A percentile compares a stretch with the other conserved stretches of the same genome.
Conservation (phyloP, 2,113 vertebrate species). For the Sakesphorus luctuosus region DNA sequence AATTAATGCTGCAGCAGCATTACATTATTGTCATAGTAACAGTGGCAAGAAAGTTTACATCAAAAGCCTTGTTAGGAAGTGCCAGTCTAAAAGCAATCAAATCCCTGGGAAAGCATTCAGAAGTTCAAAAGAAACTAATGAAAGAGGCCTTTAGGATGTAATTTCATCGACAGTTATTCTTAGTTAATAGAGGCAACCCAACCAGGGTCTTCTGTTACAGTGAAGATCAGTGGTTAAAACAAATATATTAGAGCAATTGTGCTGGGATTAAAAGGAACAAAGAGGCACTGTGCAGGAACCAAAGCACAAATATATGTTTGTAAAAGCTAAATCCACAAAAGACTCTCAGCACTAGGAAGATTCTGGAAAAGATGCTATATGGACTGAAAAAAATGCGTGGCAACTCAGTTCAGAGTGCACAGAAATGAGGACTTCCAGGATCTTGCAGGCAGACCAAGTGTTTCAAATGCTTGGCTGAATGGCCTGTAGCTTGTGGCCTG, state of each 20-base stretch:
- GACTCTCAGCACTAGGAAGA: neutral
- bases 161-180: slow-evolving; percentile 27
- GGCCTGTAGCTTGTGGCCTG: neutral
- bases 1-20: slow-evolving; percentile 49
- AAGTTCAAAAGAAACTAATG: slow-evolving; percentile 69
- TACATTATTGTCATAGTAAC: slow-evolving; percentile 68
- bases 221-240: neutral
- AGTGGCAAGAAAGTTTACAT: slow-evolving; percentile 61
- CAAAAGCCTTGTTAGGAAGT: slow-evolving; percentile 61
- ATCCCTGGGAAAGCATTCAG: slow-evolving; percentile 59
- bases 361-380: neutral
- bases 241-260: neutral
- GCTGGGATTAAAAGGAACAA: neutral
- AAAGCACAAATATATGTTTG: neutral
- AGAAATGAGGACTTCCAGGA: neutral
- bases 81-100: slow-evolving; percentile 55
- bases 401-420: rapidly evolving
- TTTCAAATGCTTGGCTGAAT: neutral
- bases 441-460: neutral
- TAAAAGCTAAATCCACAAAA: neutral
- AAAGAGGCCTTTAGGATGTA: slow-evolving; percentile 49
- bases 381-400: neutral
- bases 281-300: neutral
- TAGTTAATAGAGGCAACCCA: slow-evolving; percentile 22
- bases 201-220: neutral